Conservation (phyloP, 2,888 invertebrate species). For the Bembecia ichneumoniformis region DNA sequence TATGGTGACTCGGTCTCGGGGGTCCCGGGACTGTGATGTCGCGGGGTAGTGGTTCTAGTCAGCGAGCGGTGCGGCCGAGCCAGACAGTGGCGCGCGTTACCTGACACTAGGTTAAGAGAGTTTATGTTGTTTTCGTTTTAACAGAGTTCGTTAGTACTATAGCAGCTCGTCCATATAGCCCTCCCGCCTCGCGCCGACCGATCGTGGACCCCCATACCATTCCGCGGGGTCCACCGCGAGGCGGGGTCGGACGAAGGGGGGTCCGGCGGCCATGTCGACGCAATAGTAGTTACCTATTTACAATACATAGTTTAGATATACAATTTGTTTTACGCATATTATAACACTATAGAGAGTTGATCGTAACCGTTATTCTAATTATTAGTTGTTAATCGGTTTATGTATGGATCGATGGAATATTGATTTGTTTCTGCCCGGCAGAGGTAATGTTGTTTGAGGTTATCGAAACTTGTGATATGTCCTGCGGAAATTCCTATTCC, state of each 20-base stretch:
- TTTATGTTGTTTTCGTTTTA: conserved; percentile 38
- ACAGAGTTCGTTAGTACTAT: too few relatives aligned
- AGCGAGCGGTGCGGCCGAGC: conserved; percentile 18
- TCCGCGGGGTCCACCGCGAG: not conserved
- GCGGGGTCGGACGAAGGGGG: not conserved
- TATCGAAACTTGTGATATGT: conserved; percentile 55
- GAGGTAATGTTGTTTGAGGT: conserved; percentile 28
- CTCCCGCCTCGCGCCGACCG: conserved; percentile 38
- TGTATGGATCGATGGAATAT: conserved; percentile 21
- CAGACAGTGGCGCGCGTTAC: conserved; percentile 39
- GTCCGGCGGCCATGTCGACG: conserved; percentile 14
- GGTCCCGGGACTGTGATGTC: too few relatives aligned
- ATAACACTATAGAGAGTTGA: conserved; percentile 29
- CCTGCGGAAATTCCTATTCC: conserved; percentile 66
- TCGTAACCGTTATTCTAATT: conserved; percentile 9
- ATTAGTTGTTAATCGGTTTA: conserved; percentile 39
- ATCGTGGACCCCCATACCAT: too few relatives aligned
- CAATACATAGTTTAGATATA: conserved; percentile 48
- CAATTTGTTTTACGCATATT: conserved; percentile 33
- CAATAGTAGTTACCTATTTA: conserved; percentile 51
- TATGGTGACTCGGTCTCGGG: too few relatives aligned
- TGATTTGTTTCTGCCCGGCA: conserved; percentile 11
- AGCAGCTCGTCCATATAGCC: conserved; percentile 13
- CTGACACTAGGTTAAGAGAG: conserved; percentile 42
- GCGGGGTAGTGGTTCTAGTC: too few relatives aligned